Conservation (phyloP, 64 coral and sea anemone genomes). For the Cladopsammia gracilis region DNA sequence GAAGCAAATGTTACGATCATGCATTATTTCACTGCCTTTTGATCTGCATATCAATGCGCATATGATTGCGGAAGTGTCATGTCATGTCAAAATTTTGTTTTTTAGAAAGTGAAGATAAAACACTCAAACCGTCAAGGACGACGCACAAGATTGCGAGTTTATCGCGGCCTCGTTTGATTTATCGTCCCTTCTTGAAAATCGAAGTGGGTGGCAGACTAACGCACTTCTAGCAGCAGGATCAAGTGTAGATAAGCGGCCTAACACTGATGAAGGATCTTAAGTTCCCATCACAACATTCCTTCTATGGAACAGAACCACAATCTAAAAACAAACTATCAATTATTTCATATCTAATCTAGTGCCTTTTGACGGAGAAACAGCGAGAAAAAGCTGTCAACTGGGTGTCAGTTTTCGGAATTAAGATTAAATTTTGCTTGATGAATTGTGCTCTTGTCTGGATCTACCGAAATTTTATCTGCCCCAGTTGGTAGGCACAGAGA, state of each 20-base stretch:
- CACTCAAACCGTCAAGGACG: background rate
- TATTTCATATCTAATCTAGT: background rate
- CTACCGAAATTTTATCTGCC: slow-evolving; percentile 5
- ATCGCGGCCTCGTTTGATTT: slow-evolving; percentile 9
- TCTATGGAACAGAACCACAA: background rate
- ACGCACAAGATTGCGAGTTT: background rate
- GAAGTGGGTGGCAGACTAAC: background rate
- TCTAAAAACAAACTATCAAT: slow-evolving; percentile 13
- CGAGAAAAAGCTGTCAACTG: background rate
- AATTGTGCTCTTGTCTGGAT: background rate
- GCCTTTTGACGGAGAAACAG: background rate
- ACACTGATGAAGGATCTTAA: background rate
- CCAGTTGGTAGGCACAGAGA: background rate
- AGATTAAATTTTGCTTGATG: background rate
- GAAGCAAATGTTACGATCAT: too few relatives aligned
- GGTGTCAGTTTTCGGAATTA: slow-evolving; percentile 8
- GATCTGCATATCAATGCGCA: too few relatives aligned
- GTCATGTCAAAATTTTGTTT: too few relatives aligned
- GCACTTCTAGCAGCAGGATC: background rate
- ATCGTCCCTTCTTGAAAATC: background rate
- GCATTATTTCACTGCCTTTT: too few relatives aligned
- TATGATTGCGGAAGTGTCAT: too few relatives aligned
- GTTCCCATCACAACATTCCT: background rate
- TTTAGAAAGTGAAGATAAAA: background rate
- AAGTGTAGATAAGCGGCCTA: background rate